These are phyloP conservation scores for Rhipidura dahli DNA, from an alignment of 2,113 vertebrate species.

Conservation along the genomic window DNA sequence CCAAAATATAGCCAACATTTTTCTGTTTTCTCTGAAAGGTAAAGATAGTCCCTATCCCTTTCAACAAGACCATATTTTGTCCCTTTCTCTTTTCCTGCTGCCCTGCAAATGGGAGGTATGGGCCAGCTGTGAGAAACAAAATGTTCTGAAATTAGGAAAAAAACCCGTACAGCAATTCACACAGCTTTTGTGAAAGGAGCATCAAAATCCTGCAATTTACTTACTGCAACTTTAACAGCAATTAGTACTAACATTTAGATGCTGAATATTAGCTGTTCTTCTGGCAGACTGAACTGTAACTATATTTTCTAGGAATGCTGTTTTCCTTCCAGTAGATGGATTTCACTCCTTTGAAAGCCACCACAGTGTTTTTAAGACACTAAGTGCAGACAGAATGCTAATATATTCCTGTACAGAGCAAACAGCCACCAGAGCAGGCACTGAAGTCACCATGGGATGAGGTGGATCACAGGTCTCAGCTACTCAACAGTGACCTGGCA, in stretches of 20 bases:
- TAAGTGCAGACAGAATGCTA: background rate
- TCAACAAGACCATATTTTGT: background rate
- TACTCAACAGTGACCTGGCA: background rate
- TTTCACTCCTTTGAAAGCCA: background rate
- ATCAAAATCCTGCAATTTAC: background rate
- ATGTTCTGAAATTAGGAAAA: background rate
- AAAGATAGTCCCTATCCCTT: background rate
- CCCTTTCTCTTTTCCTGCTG: background rate
- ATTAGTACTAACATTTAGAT: background rate
- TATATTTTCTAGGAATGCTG: background rate
- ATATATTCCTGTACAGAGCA: background rate
- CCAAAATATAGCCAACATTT: background rate
- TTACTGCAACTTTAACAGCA: background rate
- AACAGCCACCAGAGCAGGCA: background rate
- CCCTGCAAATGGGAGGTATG: background rate
- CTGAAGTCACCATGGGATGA: rapidly evolving
- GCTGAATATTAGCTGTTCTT: background rate
- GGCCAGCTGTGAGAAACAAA: background rate
- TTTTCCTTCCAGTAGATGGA: background rate
- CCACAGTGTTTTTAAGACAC: background rate
- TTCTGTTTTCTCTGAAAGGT: background rate
- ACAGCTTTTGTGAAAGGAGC: background rate
- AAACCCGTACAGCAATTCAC: background rate
- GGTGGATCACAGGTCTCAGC: background rate
- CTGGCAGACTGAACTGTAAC: background rate